These are phyloP conservation scores for Trichogramma evanescens DNA, from an alignment of 2,888 invertebrate genomes.

Conservation along the genomic window DNA sequence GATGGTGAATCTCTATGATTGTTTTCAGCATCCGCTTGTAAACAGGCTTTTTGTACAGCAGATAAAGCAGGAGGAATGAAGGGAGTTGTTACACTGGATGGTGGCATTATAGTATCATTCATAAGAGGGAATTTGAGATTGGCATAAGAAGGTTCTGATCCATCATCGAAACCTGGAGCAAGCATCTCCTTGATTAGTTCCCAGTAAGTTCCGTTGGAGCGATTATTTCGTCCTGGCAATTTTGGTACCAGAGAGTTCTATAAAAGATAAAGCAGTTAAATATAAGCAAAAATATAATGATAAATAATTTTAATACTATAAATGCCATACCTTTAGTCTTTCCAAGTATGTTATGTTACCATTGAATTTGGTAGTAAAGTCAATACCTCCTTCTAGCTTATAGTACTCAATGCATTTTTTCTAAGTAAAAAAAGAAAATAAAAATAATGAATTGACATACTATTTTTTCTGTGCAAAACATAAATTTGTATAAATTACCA, in stretches of 20 bases:
- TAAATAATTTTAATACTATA: background rate
- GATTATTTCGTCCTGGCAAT: conserved; percentile 71
- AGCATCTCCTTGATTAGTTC: conserved; percentile 69
- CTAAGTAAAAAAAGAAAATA: conserved; percentile 33
- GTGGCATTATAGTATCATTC: conserved; percentile 71
- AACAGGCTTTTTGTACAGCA: conserved; percentile 38
- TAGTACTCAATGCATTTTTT: conserved; percentile 80
- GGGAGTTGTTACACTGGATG: conserved; percentile 56
- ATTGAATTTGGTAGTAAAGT: conserved; percentile 63
- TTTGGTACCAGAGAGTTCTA: conserved; percentile 69
- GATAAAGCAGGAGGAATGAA: conserved; percentile 59
- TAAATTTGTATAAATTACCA: conserved; percentile 48
- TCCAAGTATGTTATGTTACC: conserved; percentile 73
- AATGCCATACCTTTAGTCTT: conserved; percentile 60
- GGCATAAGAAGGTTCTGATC: conserved; percentile 53
- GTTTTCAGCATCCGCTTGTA: conserved; percentile 10
- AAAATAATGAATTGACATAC: background rate
- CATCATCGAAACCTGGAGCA: conserved; percentile 64
- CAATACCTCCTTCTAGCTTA: conserved; percentile 60
- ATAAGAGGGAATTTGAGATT: conserved; percentile 62
- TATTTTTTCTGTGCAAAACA: conserved; percentile 1
- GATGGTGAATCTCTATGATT: background rate
- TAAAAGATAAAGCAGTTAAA: background rate
- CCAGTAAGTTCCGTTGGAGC: conserved; percentile 71
- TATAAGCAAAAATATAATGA: background rate